phyloP scores from a whole-genome alignment of 2,888 invertebrate species.

The Folsomia candida region DNA sequence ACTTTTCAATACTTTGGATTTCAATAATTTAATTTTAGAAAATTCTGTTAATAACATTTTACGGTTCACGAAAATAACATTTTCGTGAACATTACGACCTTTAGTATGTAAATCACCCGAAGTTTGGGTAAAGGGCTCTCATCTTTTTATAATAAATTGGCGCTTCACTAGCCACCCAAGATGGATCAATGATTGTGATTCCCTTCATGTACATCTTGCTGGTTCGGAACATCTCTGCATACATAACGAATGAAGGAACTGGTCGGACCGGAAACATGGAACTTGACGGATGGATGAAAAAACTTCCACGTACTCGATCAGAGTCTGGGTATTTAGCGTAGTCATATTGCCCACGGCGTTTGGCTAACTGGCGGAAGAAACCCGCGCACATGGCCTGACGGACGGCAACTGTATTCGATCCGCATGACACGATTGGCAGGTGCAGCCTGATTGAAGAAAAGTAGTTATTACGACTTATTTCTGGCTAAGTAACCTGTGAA shows the following conservation, averaged over 20 bases:
- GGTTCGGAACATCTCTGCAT: conserved; percentile 8
- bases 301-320: not conserved
- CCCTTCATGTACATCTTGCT: conserved; percentile 6
- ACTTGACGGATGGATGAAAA: not conserved
- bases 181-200: conserved; percentile 3
- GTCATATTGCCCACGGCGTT: not conserved
- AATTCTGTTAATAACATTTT: too few species aligned
- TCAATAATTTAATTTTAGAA: too few species aligned
- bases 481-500: too few species aligned
- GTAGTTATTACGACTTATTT: too few species aligned
- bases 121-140: too few species aligned
- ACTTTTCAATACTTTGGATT: too few species aligned
- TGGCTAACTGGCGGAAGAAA: conserved; percentile 74
- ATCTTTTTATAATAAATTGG: not conserved
- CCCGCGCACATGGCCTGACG: conserved; percentile 98
- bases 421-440: conserved; percentile 93
- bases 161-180: not conserved
- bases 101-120: too few species aligned
- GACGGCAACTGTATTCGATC: conserved; percentile 88
- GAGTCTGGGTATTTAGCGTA: not conserved
- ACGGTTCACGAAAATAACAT: too few species aligned
- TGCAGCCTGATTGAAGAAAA: conserved; percentile 83
- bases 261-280: not conserved
- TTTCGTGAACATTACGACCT: too few species aligned
- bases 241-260: not conserved